These are phyloP conservation scores for Oxyruncus cristatus DNA, from an alignment of 2,113 vertebrate genomes.

Conservation along the genomic window DNA sequence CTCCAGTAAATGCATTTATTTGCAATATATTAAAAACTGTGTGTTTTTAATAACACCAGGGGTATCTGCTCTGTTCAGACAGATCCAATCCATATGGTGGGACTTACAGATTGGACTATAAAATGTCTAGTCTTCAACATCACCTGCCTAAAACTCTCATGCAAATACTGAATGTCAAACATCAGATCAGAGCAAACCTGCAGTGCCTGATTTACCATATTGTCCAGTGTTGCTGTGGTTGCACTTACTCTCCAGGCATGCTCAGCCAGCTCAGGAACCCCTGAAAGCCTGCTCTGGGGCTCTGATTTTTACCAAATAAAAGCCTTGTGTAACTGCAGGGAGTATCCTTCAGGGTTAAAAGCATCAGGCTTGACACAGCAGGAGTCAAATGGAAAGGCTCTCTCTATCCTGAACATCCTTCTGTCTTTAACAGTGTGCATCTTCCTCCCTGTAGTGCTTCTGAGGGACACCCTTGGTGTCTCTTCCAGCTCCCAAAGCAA, in stretches of 20 bases:
- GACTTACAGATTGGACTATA: neutral
- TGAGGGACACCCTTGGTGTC: fast-evolving
- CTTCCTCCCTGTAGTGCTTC: neutral
- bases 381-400: neutral
- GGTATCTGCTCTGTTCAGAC: neutral
- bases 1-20: neutral
- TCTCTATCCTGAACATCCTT: neutral
- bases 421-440: neutral
- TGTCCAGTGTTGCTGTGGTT: neutral
- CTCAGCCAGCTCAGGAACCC: neutral
- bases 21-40: neutral
- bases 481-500: neutral
- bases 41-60: neutral
- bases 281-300: neutral
- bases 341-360: neutral
- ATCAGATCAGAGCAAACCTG: neutral
- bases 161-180: neutral
- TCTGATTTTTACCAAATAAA: neutral
- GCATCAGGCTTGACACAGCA: neutral
- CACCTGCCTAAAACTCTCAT: neutral
- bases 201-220: neutral
- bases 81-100: neutral
- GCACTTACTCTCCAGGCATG: neutral
- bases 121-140: neutral
- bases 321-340: neutral